phyloP scores from a whole-genome alignment of 2,113 vertebrate species.

The Apteryx mantelli region DNA sequence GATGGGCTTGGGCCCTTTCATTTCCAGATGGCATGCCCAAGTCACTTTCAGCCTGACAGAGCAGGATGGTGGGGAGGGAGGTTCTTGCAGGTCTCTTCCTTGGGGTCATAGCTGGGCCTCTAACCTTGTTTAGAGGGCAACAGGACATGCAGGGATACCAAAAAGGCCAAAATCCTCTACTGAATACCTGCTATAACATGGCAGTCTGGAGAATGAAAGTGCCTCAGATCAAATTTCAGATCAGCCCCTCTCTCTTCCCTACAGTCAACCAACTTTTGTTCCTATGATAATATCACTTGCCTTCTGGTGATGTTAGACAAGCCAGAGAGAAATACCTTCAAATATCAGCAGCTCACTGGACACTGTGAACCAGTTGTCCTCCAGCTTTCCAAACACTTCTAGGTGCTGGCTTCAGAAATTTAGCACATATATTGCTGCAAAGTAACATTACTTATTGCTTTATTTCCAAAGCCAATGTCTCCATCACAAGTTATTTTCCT shows the following conservation, averaged over 20 bases:
- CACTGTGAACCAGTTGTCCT: background rate
- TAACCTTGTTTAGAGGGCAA: background rate
- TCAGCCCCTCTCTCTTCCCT: background rate
- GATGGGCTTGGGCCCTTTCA: too few relatives aligned
- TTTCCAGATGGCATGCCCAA: too few relatives aligned
- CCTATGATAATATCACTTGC: background rate
- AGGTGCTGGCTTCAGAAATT: background rate
- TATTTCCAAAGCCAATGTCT: background rate
- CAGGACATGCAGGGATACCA: background rate
- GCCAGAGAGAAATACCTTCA: background rate
- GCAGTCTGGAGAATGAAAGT: background rate
- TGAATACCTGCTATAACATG: background rate
- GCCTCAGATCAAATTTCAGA: background rate
- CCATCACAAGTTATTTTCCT: constrained; percentile 6
- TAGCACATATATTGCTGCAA: background rate
- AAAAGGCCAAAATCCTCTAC: background rate
- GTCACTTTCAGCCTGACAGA: too few relatives aligned
- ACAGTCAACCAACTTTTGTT: background rate
- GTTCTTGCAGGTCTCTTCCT: background rate
- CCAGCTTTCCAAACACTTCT: background rate
- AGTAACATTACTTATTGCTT: background rate
- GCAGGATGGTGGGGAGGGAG: too few relatives aligned
- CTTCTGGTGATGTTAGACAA: background rate
- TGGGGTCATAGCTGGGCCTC: background rate
- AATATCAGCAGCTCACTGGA: background rate